Evolutionary conservation across 2,888 invertebrate species (phyloP), one percentile per base, ranked within the genome.

Genomic region (Hypomecis punctinalis): DNA sequence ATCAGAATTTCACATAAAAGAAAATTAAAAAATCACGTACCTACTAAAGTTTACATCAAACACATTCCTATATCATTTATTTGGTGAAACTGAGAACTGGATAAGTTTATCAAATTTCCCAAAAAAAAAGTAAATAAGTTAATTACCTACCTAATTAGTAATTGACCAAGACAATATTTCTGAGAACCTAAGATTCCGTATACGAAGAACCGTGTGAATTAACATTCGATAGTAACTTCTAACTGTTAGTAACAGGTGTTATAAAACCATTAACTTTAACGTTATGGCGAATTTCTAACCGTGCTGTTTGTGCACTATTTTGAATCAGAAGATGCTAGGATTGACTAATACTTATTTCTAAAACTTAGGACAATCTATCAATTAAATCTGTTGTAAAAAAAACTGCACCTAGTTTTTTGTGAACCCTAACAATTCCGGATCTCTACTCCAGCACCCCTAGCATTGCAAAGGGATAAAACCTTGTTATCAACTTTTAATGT

Each of bases 241-340:
- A 63, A 58, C 58, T 58, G 57, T 63, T 8, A 11, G 23, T 63
- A 63, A 53, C 52, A 46, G 46, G 6, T 57, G 39, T 37, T 51
- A 46, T 48, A 54, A 53, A 61, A 33, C 36, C 23, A 61, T 61
- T 48, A 40, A 47, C 13, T 61, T 45, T 61, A 40, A 54, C 53
- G 13, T 54, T 61, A 40, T 47, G 47, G 8, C 37, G 49, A 37
- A 6, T 54, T 61, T 61, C 55, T n/a, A 55, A 23, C 54, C 36
- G 49, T 61, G 7, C 10, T 36, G 10, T 36, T 46, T 56, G 7
- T 45, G n/a, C 46, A 48, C 5, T 36, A 33, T 53, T 33, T 33
- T 6, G 1, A 46, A 39, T 13, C n/a, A n/a, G n/a, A n/a, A n/a
- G n/a, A n/a, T n/a, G n/a, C n/a, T 46, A 11, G n/a, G 5, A 33